Conservation (phyloP, 2,888 invertebrate species). For the Osedax frankpressi region DNA sequence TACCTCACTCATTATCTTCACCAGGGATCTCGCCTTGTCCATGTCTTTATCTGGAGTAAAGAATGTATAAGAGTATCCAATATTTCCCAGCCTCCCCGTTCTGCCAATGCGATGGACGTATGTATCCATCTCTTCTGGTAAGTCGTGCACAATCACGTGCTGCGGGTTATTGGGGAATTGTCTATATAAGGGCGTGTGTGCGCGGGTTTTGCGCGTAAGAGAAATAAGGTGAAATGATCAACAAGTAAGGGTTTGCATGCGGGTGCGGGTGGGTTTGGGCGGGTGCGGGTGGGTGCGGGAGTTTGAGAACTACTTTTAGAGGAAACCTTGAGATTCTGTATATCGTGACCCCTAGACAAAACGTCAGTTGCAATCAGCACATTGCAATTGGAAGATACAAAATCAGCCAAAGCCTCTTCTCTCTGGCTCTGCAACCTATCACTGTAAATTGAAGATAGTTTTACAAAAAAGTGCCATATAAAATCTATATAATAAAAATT, state of each 20-base stretch:
- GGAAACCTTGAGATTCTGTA: slow-evolving; percentile 16
- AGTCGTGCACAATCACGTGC: neutral
- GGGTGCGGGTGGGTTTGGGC: too few relatives aligned
- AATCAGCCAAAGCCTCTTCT: neutral
- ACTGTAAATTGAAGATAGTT: too few relatives aligned
- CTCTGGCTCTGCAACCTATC: neutral
- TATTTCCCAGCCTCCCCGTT: neutral
- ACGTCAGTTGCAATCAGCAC: slow-evolving; percentile 40
- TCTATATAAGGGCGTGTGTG: too few relatives aligned
- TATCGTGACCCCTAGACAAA: slow-evolving; percentile 71
- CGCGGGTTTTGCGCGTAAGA: too few relatives aligned
- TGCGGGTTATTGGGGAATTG: neutral
- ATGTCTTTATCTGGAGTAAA: neutral
- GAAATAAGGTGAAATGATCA: too few relatives aligned
- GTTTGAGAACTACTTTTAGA: too few relatives aligned
- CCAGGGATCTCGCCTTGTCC: neutral
- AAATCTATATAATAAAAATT: too few relatives aligned
- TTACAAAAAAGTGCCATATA: too few relatives aligned
- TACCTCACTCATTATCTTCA: neutral
- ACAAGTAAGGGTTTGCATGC: too few relatives aligned
- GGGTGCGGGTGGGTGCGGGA: too few relatives aligned
- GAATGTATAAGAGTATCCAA: neutral
- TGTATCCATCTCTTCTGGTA: neutral
- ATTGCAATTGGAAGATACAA: neutral
- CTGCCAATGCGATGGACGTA: neutral